A percentile compares a stretch with the other conserved stretches of the same genome.
Conservation (phyloP, 1,140 invertebrate species). For the Drosophila eugracilis region DNA sequence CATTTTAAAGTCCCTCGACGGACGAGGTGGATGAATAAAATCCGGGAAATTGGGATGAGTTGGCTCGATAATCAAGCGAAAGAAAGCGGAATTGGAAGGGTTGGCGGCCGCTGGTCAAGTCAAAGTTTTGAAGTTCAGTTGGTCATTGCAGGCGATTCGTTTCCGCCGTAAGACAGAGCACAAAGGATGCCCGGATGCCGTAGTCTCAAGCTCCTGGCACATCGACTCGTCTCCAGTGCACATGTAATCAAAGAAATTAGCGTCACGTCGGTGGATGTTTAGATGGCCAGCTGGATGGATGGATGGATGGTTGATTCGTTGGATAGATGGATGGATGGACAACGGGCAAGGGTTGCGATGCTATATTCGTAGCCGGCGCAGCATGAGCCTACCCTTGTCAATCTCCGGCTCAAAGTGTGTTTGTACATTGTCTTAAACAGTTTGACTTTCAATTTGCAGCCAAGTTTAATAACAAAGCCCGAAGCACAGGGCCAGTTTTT, state of each 20-base stretch:
- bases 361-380: conserved; percentile 71
- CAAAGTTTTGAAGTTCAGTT: conserved; percentile 81
- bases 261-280: conserved; percentile 71
- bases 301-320: conserved; percentile 32
- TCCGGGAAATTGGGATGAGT: conserved; percentile 19
- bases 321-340: conserved; percentile 32
- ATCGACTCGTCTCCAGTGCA: conserved; percentile 35
- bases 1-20: conserved; percentile 49
- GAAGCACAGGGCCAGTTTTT: conserved; percentile 36
- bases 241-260: conserved; percentile 83
- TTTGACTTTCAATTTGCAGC: conserved; percentile 81
- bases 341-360: conserved; percentile 57
- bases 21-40: conserved; percentile 36
- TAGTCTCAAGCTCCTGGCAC: conserved; percentile 40
- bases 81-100: conserved; percentile 45
- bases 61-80: conserved; percentile 66
- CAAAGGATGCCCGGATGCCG: conserved; percentile 60
- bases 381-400: conserved; percentile 68
- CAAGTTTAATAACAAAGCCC: conserved; percentile 68
- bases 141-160: conserved; percentile 68
- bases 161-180: conserved; percentile 70
- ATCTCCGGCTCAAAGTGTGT: conserved; percentile 64
- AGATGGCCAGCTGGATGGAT: conserved; percentile 37
- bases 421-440: conserved; percentile 80
- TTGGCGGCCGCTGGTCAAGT: conserved; percentile 62